These are phyloP conservation scores for Hirundo rustica DNA, from an alignment of 2,797 vertebrate genomes.

Conservation along the genomic window DNA sequence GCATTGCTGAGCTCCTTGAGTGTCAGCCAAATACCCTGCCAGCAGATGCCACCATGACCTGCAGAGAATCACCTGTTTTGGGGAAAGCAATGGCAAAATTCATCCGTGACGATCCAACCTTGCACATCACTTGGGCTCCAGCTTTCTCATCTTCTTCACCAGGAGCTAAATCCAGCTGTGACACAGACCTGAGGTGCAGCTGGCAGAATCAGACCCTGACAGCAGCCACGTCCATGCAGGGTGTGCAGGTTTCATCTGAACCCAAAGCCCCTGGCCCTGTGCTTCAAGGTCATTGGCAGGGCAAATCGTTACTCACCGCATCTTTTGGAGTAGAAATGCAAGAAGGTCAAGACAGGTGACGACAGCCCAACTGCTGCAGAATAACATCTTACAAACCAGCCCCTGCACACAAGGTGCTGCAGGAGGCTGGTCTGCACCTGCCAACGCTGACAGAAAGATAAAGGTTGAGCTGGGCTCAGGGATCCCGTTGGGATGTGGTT, in stretches of 20 bases:
- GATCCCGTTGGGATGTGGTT: neutral
- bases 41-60: neutral
- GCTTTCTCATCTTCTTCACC: neutral
- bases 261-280: neutral
- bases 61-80: neutral
- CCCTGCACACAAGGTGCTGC: neutral
- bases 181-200: neutral
- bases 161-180: neutral
- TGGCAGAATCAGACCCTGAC: neutral
- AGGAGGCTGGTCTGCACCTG: neutral
- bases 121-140: neutral
- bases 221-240: neutral
- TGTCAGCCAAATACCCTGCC: neutral
- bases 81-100: neutral
- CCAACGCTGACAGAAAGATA: neutral
- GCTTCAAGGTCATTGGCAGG: neutral
- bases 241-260: neutral
- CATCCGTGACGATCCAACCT: neutral
- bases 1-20: neutral
- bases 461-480: accelerated
- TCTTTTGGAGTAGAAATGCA: neutral
- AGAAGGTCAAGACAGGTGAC: neutral
- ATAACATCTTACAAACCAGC: neutral
- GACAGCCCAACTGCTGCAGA: neutral
- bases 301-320: neutral